phyloP scores from a whole-genome alignment of 2,113 vertebrate species.

The Channa argus region DNA sequence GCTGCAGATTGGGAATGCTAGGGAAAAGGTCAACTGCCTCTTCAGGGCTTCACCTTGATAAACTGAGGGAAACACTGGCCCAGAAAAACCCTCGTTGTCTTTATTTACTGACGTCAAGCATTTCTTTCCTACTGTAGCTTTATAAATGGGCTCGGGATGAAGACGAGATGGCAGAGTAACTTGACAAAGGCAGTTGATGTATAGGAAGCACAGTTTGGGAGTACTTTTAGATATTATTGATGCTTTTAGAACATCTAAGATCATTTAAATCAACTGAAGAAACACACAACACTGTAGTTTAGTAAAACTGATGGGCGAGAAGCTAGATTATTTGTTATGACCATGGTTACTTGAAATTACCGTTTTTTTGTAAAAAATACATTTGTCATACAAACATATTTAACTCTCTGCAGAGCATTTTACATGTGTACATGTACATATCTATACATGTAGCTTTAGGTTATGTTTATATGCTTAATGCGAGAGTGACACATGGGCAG shows the following conservation, averaged over 20 bases:
- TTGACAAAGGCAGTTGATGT: not conserved
- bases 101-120: slow-evolving; percentile 50
- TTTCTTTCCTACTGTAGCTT: slow-evolving; percentile 22
- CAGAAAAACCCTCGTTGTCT: slow-evolving; percentile 59
- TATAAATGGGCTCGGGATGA: slow-evolving; percentile 42
- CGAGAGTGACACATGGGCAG: too few relatives aligned
- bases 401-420: too few relatives aligned
- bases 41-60: slow-evolving; percentile 59
- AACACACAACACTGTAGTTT: too few relatives aligned
- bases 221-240: not conserved
- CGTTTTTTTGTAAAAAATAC: too few relatives aligned
- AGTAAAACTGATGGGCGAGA: too few relatives aligned
- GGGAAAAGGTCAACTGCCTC: slow-evolving; percentile 74
- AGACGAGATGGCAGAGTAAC: not conserved
- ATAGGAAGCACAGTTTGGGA: too few relatives aligned
- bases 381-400: too few relatives aligned
- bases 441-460: too few relatives aligned
- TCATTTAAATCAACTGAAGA: slow-evolving; percentile 23
- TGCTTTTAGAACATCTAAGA: not conserved
- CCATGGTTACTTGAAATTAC: too few relatives aligned
- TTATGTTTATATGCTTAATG: too few relatives aligned
- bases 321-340: too few relatives aligned
- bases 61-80: slow-evolving; percentile 52
- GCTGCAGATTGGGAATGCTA: slow-evolving; percentile 27
- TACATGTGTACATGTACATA: too few relatives aligned